Percentiles rank a stretch among this genome's conserved stretches.
Conservation (phyloP, 2,113 vertebrate genomes). For the Anhinga anhinga region DNA sequence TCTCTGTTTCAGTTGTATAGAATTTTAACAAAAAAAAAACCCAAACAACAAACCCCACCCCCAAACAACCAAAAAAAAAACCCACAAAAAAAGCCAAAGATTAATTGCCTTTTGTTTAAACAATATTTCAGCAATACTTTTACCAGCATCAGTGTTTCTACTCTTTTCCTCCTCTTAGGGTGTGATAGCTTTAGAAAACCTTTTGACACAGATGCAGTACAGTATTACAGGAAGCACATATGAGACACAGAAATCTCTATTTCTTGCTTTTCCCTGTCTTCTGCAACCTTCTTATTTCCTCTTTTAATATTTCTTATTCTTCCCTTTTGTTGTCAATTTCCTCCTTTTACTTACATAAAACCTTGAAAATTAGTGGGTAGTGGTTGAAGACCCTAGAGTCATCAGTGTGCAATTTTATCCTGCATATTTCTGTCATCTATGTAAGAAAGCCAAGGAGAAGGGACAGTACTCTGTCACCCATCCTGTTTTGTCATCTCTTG, state of each 20-base stretch:
- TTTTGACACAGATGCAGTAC: neutral
- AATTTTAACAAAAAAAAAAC: neutral
- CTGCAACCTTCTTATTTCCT: neutral
- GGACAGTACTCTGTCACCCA: neutral
- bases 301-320: constrained; percentile 3
- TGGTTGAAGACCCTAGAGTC: neutral
- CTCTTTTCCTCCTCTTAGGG: neutral
- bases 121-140: neutral
- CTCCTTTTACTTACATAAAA: neutral
- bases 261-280: neutral
- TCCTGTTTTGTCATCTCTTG: neutral
- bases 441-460: neutral
- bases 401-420: neutral
- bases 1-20: neutral
- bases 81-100: too few relatives aligned
- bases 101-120: neutral
- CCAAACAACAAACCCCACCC: too few relatives aligned
- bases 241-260: neutral
- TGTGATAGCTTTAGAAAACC: neutral
- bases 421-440: neutral
- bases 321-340: neutral
- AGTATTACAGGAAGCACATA: neutral
- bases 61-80: too few relatives aligned
- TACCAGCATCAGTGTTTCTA: neutral
- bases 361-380: neutral